Percentiles rank a stretch among this genome's conserved stretches.
Conservation (phyloP, 1,140 invertebrate genomes). For the Forficula auricularia region DNA sequence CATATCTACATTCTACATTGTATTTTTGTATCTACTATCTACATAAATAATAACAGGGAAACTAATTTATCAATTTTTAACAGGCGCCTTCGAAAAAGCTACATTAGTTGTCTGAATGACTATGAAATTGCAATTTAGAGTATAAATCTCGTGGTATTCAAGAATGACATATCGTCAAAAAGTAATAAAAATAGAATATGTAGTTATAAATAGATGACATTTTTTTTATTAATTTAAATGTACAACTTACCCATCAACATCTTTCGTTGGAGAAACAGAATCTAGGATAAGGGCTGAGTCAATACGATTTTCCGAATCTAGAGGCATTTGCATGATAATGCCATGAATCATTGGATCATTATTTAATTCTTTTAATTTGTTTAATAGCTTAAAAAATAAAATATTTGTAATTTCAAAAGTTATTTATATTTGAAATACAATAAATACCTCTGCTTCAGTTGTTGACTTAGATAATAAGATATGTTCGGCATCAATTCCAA, state of each 20-base stretch:
- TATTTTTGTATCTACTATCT: too few relatives aligned
- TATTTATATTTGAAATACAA: not conserved
- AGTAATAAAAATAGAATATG: not conserved
- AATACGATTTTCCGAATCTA: constrained; percentile 66
- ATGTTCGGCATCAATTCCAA: constrained; percentile 74
- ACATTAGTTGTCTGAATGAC: too few relatives aligned
- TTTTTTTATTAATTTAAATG: not conserved
- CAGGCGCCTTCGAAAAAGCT: too few relatives aligned
- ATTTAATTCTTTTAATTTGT: constrained; percentile 61
- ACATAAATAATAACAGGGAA: too few relatives aligned
- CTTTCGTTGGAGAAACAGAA: constrained; percentile 67
- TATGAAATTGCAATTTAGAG: too few relatives aligned
- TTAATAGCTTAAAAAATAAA: constrained; percentile 34
- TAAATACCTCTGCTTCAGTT: constrained; percentile 63
- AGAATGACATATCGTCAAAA: too few relatives aligned
- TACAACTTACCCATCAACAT: constrained; percentile 74
- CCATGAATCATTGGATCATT: constrained; percentile 72
- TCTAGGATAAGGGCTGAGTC: constrained; percentile 77
- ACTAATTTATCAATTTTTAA: too few relatives aligned
- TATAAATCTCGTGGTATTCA: too few relatives aligned
- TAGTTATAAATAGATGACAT: not conserved
- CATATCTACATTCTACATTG: too few relatives aligned
- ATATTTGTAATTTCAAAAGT: too few relatives aligned
- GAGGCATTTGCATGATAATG: constrained; percentile 93
- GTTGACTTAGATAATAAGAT: constrained; percentile 62